A percentile compares a stretch with the other conserved stretches of the same genome.
Evolutionary conservation across 30 jellyfish, hydroid and myxozoan genomes (phyloP).

Genomic region (Haliclystus octoradiatus): DNA sequence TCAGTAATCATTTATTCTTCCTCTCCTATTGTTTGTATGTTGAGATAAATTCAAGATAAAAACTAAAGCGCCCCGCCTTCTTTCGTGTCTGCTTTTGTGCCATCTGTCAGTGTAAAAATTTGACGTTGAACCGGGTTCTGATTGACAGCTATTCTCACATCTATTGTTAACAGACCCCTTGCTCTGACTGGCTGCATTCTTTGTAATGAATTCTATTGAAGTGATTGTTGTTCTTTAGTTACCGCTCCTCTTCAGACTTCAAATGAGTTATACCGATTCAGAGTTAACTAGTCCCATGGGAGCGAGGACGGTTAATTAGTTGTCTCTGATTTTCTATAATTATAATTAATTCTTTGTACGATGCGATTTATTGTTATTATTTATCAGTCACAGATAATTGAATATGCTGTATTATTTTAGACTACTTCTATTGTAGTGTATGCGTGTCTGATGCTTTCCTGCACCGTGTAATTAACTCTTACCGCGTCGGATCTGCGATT

Average conservation of each 20-base stretch:
- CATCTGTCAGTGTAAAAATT: neutral
- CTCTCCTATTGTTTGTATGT: slow-evolving; percentile 53
- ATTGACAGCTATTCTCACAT: neutral
- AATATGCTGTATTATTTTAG: neutral
- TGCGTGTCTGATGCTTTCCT: too few species aligned
- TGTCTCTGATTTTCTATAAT: too few species aligned
- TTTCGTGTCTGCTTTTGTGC: neutral
- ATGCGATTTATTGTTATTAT: too few species aligned
- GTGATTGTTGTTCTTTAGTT: neutral
- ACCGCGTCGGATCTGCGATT: too few species aligned
- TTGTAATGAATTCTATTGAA: neutral
- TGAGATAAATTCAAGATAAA: slow-evolving; percentile 19
- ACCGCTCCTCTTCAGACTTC: neutral
- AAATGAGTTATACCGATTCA: neutral
- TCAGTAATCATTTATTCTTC: slow-evolving; percentile 19
- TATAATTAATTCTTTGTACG: too few species aligned
- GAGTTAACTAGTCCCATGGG: neutral
- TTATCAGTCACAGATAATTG: neutral
- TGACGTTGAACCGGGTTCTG: neutral
- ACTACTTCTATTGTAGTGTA: neutral
- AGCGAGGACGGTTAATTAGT: too few species aligned
- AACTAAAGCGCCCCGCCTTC: slow-evolving; percentile 49
- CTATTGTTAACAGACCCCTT: neutral
- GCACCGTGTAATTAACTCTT: too few species aligned
- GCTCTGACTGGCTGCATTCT: neutral